Percentiles rank a stretch among this genome's conserved stretches.
phyloP scores from a whole-genome alignment of 2,113 vertebrate species.

The Turnix velox region DNA sequence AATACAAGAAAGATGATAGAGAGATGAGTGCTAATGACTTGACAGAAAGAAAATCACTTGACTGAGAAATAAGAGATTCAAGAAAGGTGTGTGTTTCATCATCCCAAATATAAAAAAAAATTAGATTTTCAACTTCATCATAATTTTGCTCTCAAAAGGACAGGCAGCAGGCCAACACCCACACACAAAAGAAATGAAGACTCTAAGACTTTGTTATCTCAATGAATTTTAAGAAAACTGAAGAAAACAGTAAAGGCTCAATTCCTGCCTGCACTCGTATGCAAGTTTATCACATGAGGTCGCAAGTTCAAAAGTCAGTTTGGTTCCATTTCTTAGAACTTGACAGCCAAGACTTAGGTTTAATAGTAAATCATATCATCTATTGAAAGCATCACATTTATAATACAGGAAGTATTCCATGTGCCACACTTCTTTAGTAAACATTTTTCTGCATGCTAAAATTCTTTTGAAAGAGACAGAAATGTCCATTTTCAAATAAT shows the following conservation, averaged over 20 bases:
- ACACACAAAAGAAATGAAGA: background rate
- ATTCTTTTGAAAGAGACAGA: background rate
- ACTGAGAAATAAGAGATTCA: background rate
- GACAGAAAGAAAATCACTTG: background rate
- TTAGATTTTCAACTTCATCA: background rate
- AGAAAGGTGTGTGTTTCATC: background rate
- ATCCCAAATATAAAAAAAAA: background rate
- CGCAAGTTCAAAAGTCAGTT: background rate
- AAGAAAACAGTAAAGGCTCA: background rate
- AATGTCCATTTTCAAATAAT: background rate
- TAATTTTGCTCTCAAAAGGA: background rate
- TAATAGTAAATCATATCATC: background rate
- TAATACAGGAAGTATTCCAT: background rate
- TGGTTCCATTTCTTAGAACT: background rate
- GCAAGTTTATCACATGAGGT: background rate
- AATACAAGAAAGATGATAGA: background rate
- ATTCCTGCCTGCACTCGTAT: background rate
- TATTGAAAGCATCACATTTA: background rate
- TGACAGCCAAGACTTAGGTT: background rate
- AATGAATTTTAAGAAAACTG: background rate
- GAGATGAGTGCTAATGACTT: background rate
- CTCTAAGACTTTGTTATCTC: background rate
- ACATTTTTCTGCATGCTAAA: background rate
- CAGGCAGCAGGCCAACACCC: background rate
- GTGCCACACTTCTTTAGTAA: background rate